Evolutionary conservation across 2,888 invertebrate species (phyloP), one percentile per base, ranked within the genome.

Genomic region (Lycaena phlaeas): DNA sequence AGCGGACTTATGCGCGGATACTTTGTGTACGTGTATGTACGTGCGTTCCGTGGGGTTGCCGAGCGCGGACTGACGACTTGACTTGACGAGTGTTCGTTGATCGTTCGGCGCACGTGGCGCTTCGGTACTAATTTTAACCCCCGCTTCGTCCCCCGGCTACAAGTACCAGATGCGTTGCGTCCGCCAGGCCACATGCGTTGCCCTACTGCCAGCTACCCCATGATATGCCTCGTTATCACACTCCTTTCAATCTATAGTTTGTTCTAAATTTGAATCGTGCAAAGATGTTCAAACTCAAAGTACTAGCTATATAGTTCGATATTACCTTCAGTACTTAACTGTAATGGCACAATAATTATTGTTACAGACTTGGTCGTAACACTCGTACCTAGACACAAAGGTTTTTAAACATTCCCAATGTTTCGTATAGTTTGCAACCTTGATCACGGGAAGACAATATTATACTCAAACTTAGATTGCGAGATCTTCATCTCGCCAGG

Each of bases 91-190:
- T n/a, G n/a, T n/a, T n/a, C n/a, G n/a, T 45, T 40, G 45, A 39
- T 42, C 46, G 46, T 38, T 60, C 54, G 60, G 64, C 78, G 81
- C 82, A 84, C 82, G 82, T 84, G 84, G 82, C 81, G 76, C 72
- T 67, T 78, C 78, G 73, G 63, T 69, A 87, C 87, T 85, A 87
- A 86, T 74, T 86, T 85, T 82, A 86, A 85, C 77, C 85, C 85
- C 77, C 85, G 77, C 70, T 84, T 76, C 81, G 84, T 68, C 67
- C 78, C 72, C 50, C 53, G 44, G 69, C 66, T 71, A 68, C 77
- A 78, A 78, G 76, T 71, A 68, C 77, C 79, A 78, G 76, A 78
- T 78, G 79, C 81, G 77, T 70, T 69, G 70, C 22, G 22, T n/a
- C 75, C 74, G 70, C 68, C 65, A 72, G 34, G 34, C 34, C 34